Percentiles rank a stretch among this genome's conserved stretches.
phyloP scores from a whole-genome alignment of 2,113 vertebrate genomes.

The Stomatorhinus ivindoensis region DNA sequence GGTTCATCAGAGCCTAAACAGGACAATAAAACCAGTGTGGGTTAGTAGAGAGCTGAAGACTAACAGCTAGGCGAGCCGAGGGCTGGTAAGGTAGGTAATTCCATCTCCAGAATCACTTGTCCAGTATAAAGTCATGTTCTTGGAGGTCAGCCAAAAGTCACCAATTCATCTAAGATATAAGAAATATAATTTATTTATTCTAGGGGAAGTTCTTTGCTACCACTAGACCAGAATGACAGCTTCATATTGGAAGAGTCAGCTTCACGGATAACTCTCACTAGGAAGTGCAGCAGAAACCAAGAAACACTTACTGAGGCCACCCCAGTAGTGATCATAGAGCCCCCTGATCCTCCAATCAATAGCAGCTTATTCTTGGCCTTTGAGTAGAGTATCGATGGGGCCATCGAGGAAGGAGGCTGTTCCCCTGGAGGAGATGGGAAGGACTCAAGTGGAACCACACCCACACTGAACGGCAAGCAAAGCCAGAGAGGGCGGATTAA shows the following conservation, averaged over 20 bases:
- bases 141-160: neutral
- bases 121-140: neutral
- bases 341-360: slow-evolving; percentile 81
- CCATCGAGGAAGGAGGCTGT: slow-evolving; percentile 84
- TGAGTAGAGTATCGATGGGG: slow-evolving; percentile 70
- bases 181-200: neutral
- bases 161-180: neutral
- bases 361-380: slow-evolving; percentile 58
- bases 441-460: neutral
- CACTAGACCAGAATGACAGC: neutral
- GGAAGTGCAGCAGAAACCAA: neutral
- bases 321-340: slow-evolving; percentile 67
- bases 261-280: neutral
- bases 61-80: neutral
- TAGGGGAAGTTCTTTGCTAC: neutral
- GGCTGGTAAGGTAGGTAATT: neutral
- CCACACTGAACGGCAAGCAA: neutral
- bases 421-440: slow-evolving; percentile 57
- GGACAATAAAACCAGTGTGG: neutral
- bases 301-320: slow-evolving; percentile 65
- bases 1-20: slow-evolving; percentile 70
- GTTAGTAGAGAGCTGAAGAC: neutral
- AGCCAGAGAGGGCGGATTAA: neutral
- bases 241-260: neutral
- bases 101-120: neutral